Percentiles rank a stretch among this genome's conserved stretches.
Conservation (phyloP, 2,113 vertebrate genomes). For the Xenopus borealis region DNA sequence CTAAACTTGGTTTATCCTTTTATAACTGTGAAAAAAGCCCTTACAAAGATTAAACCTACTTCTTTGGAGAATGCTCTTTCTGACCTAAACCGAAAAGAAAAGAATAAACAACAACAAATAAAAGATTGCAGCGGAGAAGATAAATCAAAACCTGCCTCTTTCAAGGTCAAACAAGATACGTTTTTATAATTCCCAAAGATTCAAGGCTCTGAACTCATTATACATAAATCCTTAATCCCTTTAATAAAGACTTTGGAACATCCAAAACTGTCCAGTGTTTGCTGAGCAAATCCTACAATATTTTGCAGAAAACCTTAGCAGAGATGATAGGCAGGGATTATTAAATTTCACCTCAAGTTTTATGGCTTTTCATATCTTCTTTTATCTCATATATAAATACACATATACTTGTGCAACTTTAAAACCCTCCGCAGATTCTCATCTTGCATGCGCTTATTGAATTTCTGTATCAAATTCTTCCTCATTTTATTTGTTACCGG, state of each 20-base stretch:
- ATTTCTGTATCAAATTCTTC: no score
- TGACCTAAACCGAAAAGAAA: constrained; percentile 4
- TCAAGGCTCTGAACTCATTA: constrained; percentile 38
- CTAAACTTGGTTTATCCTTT: neutral
- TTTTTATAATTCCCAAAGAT: constrained; percentile 36
- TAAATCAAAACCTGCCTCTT: constrained; percentile 18
- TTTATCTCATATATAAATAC: no score
- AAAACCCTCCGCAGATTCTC: no score
- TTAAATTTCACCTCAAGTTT: neutral
- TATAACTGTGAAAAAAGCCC: constrained; percentile 8
- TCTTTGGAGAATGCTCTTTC: neutral
- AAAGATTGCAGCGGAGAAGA: neutral
- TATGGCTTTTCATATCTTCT: no score
- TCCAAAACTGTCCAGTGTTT: constrained; percentile 32
- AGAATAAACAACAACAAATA: constrained; percentile 4
- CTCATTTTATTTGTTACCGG: no score
- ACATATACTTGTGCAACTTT: no score
- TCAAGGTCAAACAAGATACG: constrained; percentile 38
- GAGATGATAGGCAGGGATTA: neutral
- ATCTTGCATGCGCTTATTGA: no score
- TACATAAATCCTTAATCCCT: constrained; percentile 40
- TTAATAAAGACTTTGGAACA: constrained; percentile 35
- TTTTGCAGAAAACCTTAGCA: constrained; percentile 20
- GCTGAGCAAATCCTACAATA: constrained; percentile 28
- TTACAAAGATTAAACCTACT: constrained; percentile 26